Evolutionary conservation across 2,888 invertebrate species (phyloP), one percentile per base, ranked within the genome.

Genomic region (Nineta flava): DNA sequence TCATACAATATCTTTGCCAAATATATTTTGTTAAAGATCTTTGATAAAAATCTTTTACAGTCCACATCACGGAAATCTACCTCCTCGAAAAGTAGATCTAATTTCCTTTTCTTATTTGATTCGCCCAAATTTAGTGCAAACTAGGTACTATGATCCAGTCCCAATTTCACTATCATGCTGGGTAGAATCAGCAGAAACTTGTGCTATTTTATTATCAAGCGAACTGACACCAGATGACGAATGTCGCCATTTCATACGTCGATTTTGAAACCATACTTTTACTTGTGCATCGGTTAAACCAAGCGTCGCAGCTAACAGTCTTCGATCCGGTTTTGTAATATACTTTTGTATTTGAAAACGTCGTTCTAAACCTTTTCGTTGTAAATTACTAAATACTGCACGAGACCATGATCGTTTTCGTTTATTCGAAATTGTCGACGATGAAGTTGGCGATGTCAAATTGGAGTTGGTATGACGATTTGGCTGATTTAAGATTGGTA

Each of bases 251-350:
- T 68, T 68, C 68, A 68, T 68, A 51, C 67, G 56, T 43, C 67
- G 55, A 60, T 90, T 93, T 71, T 93, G 93, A 64, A 91, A 92
- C 91, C 91, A 91, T 2, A 92, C 91, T 69, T 91, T 91, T 2
- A 91, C 90, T 78, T 93, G 93, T 5, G 93, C 93, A 70, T 94
- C 94, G 0, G 93, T 93, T 9, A 94, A 77, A 49, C 93, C 93
- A 31, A 95, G 69, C 10, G 91, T 87, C 4, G 91, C 91, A 0
- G 94, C 94, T 52, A 95, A 68, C 65, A 93, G 92, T 57, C 93
- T 72, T 62, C 94, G 72, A 61, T 95, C 94, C 0, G 93, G 94
- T 64, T 94, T 95, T 1, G 93, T 94, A 53, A 95, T 94, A 62
- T 95, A 95, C 65, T 94, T 94, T 65, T 94, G 94, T 55, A 93